Conservation (phyloP, 2,113 vertebrate genomes). For the Catharus minimus region DNA sequence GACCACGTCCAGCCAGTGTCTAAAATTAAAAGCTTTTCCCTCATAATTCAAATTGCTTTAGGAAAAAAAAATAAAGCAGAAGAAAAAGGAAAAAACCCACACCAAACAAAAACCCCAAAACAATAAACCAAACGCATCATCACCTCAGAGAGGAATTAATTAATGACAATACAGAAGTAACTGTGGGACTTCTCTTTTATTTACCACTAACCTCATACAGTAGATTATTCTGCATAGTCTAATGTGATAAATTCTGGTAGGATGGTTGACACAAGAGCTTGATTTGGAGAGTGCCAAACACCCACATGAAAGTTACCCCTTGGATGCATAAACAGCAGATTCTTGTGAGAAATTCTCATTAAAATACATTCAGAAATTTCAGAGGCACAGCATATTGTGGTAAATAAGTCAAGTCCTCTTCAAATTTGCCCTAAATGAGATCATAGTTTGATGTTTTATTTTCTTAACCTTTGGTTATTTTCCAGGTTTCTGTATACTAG, state of each 20-base stretch:
- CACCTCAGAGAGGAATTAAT: neutral
- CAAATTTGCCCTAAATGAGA: constrained; percentile 6
- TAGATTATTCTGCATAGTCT: neutral
- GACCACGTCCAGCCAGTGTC: neutral
- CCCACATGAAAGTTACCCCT: neutral
- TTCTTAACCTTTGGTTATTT: neutral
- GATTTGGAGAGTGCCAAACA: neutral
- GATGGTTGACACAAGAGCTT: neutral
- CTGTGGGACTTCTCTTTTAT: neutral
- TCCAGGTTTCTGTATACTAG: neutral
- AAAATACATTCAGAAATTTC: constrained; percentile 1
- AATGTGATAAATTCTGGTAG: constrained; percentile 1
- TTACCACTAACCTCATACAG: neutral
- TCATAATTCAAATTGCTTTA: neutral
- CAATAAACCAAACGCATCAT: neutral
- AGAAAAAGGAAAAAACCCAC: too few species aligned
- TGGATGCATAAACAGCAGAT: neutral
- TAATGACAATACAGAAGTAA: neutral
- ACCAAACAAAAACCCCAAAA: accelerated
- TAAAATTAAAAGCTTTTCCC: neutral
- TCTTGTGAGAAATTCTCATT: constrained; percentile 20
- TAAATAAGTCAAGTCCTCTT: neutral
- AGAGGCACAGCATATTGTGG: neutral
- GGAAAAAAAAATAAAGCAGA: neutral
- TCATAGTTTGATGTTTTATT: neutral